Conservation (phyloP, 2,113 vertebrate genomes). For the Pachypanchax playfairii region DNA sequence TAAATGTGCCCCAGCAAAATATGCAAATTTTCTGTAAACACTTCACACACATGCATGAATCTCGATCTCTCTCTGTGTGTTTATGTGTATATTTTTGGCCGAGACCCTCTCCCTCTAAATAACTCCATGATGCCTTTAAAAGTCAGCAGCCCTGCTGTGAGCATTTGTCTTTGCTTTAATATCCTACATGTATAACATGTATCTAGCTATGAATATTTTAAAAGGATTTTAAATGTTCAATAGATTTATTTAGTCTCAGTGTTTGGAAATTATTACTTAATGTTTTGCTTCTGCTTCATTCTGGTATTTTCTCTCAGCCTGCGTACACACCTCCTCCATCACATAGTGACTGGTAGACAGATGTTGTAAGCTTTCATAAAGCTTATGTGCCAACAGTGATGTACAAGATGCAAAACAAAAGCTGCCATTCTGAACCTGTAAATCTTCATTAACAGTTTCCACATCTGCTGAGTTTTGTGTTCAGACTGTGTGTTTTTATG, state of each 20-base stretch:
- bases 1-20: too few relatives aligned
- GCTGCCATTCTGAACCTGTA: conserved; percentile 19
- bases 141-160: too few relatives aligned
- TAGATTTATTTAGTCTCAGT: not conserved
- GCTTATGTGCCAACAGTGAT: conserved; percentile 19
- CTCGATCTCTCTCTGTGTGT: too few relatives aligned
- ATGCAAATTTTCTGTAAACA: too few relatives aligned
- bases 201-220: too few relatives aligned
- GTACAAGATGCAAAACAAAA: conserved; percentile 14
- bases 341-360: not conserved
- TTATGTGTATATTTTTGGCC: too few relatives aligned
- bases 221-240: too few relatives aligned
- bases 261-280: not conserved
- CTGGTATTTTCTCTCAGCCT: not conserved
- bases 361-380: not conserved
- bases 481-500: conserved; percentile 19
- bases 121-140: too few relatives aligned
- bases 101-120: too few relatives aligned
- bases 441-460: conserved; percentile 45
- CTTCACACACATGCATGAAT: too few relatives aligned
- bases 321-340: not conserved
- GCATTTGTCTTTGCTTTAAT: too few relatives aligned
- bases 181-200: too few relatives aligned
- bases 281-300: not conserved
- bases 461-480: conserved; percentile 44